Evolutionary conservation across 1,140 invertebrate genomes (phyloP).

Genomic region (Caenorhabditis briggsae): DNA sequence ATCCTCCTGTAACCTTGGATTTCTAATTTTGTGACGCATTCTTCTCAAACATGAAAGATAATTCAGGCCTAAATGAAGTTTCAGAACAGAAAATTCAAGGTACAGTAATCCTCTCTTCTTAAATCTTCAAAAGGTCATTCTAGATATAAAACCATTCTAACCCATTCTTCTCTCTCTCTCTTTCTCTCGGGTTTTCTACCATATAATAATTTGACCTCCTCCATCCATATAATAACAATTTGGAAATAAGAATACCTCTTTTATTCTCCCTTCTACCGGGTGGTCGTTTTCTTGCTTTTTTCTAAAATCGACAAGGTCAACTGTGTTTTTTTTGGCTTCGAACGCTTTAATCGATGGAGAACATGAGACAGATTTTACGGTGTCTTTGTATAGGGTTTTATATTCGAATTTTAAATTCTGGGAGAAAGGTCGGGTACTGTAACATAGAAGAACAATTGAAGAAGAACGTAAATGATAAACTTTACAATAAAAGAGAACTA

Average conservation of each 20-base stretch:
- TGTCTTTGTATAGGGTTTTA: not conserved
- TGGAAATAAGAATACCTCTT: not conserved
- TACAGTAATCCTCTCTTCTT: no score
- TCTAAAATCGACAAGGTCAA: not conserved
- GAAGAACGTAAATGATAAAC: no score
- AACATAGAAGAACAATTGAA: no score
- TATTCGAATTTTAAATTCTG: not conserved
- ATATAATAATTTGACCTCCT: no score
- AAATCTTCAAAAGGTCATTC: not conserved
- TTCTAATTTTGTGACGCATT: no score
- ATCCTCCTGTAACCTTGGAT: no score
- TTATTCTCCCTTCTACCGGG: not conserved
- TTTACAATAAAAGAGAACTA: no score
- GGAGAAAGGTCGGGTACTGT: not conserved
- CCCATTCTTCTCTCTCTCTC: not conserved
- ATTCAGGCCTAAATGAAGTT: no score
- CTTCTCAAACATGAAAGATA: no score
- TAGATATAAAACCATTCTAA: not conserved
- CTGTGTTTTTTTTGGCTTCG: not conserved
- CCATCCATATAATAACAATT: slow-evolving; percentile 2
- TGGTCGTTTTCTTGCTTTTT: not conserved
- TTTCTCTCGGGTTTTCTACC: not conserved
- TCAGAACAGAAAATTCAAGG: no score
- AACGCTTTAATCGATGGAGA: not conserved
- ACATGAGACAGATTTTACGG: slow-evolving; percentile 2